Base-by-base conservation (phyloP, 2,888 invertebrate species). In the Chouioia cunea region DNA sequence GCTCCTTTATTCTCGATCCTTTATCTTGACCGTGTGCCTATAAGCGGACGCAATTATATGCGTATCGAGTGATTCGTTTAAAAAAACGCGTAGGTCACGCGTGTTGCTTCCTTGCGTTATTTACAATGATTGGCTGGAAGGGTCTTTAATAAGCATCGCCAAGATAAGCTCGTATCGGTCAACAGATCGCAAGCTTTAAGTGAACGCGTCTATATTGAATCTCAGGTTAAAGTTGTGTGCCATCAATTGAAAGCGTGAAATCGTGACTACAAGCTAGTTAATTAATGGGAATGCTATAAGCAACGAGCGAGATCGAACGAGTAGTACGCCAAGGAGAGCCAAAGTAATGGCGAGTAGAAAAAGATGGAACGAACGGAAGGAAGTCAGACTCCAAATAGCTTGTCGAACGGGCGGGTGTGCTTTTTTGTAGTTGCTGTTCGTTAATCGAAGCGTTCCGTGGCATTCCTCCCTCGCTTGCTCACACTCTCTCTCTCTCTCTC, bases 21-120 rank as follows among this genome's bases (percentile, higher is more conserved):
- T n/a, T 22, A 6, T 14, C 52, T 22, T 78, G 79, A 77, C 77
- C 72, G 75, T 71, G 75, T 75, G 77, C n/a, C n/a, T n/a, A n/a
- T 78, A 79, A 77, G 77, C 76, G 75, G 75, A 74, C 73, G 78
- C 79, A 76, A 77, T 80, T 79, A 80, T n/a, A n/a, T 74, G 78
- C 76, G 75, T 77, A 78, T 79, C 77, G 67, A 62, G 70, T 58
- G 65, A 73, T 76, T 76, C 75, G n/a, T n/a, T n/a, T n/a, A n/a
- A n/a, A n/a, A n/a, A n/a, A n/a, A n/a, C n/a, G n/a, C n/a, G n/a
- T n/a, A n/a, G n/a, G n/a, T n/a, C n/a, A n/a, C n/a, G n/a, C n/a
- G n/a, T n/a, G n/a, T n/a, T n/a, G 3, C 36, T 27, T 22, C 22
- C 16, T 23, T 48, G 52, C 20, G 20, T 62, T 20, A 15, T 16